Base-by-base conservation (phyloP, 2,797 vertebrate species). In the Apogon talboti region DNA sequence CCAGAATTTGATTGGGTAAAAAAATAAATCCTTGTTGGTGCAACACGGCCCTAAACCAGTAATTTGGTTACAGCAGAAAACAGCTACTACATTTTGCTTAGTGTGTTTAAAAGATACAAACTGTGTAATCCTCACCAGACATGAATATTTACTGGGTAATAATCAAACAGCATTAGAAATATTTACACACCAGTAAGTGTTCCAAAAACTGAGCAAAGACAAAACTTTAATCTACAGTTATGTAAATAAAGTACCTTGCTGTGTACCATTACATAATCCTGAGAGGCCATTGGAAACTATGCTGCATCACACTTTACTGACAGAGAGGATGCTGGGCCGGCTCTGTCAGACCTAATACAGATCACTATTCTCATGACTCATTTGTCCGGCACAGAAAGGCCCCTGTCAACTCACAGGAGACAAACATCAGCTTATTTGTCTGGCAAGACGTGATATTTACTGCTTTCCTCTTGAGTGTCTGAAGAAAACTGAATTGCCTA, bases 311-410 rank as follows among this genome's bases (percentile, higher is more conserved):
- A 45, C 55, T 65, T 46, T 44, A 30, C 43, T 19, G 21, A 64
- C 70, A 67, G 15, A 81, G 58, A 72, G 40, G 50, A 54, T 55
- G 19, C 35, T 76, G 56, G 19, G 44, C 41, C 19, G 43, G 49
- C 38, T 43, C 70, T 55, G 74, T 72, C 79, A 62, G 41, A 74
- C 38, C 50, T 51, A 49, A 82, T 66, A 67, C 48, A 35, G 65
- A 79, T 86, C 55, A 62, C 54, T 54, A 45, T 81, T 81, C 70
- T 59, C 58, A 66, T 82, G 79, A 85, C 72, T 91, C 84, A 84
- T 74, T 71, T 53, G 69, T 52, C 58, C 14, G 13, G 60, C 8
- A 55, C 50, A 53, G 53, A 55, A 50, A 67, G 55, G 44, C 44
- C 62, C 19, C 60, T 7, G 56, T 28, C 45, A 7, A 49, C 60